phyloP scores from a whole-genome alignment of 2,888 invertebrate genomes.

The Drosophila vallismaia region DNA sequence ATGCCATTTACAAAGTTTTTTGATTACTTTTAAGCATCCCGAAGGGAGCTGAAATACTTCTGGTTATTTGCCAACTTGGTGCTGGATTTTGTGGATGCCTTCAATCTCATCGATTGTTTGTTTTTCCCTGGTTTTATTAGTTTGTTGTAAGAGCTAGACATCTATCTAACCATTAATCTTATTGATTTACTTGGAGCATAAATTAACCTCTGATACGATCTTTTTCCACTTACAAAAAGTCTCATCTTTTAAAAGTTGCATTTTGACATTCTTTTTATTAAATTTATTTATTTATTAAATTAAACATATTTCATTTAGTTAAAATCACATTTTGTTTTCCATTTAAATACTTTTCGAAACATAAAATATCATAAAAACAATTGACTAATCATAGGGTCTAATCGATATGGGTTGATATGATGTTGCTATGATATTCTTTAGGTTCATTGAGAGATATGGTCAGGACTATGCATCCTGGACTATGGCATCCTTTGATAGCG shows the following conservation, averaged over 20 bases:
- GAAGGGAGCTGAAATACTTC: slow-evolving; percentile 4
- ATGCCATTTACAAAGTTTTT: slow-evolving; percentile 55
- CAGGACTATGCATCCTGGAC: slow-evolving; percentile 5
- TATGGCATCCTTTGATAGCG: slow-evolving; percentile 59
- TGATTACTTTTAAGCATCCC: slow-evolving; percentile 64
- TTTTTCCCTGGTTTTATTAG: slow-evolving; percentile 50
- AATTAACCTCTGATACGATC: background rate
- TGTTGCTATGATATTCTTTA: slow-evolving; percentile 77
- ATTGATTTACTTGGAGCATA: background rate
- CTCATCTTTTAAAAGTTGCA: background rate
- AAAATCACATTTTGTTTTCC: slow-evolving; percentile 56
- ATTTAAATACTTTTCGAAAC: slow-evolving; percentile 28
- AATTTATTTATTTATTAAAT: background rate
- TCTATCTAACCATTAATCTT: background rate
- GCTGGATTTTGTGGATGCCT: slow-evolving; percentile 42
- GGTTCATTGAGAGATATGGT: slow-evolving; percentile 54
- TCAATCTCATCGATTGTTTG: slow-evolving; percentile 56
- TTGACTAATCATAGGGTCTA: slow-evolving; percentile 51
- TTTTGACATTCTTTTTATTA: too few species aligned
- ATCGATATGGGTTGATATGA: slow-evolving; percentile 76
- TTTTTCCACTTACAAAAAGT: too few species aligned
- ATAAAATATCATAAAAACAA: slow-evolving; percentile 31
- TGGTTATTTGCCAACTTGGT: slow-evolving; percentile 50
- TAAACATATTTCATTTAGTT: slow-evolving; percentile 38
- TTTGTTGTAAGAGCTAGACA: slow-evolving; percentile 1